Evolutionary conservation across 1,140 invertebrate genomes (phyloP), one percentile per base, ranked within the genome.

Genomic region (Leguminivora glycinivorella): DNA sequence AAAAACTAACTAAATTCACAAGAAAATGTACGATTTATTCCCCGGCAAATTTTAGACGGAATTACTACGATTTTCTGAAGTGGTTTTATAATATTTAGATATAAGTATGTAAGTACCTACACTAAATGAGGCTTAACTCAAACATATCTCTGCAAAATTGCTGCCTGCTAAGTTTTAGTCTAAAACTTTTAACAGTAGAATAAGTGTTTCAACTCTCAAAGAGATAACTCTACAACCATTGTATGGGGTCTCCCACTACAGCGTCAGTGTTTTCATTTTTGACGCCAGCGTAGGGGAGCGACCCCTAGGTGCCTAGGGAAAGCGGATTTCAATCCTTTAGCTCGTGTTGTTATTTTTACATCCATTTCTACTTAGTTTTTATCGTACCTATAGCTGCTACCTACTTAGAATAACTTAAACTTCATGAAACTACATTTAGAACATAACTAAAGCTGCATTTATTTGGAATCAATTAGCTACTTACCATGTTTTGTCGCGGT

Each of bases 301-400:
- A 63, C 25, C 58, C 58, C 58, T 63, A 63, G 58, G 58, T 63
- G 58, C 31, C 58, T 29, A 63, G 58, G 58, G 58, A 63, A 29
- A 63, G 25, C 58, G 26, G 58, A 63, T 63, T 63, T 63, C 58
- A 63, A 63, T 63, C 58, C 58, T 31, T 63, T 63, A 63, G 25
- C n/a, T 31, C 17, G 58, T 63, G 17, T 31, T 63, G 58, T 63
- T 34, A 63, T 63, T 63, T 63, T 31, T 63, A 63, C 58, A 63
- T 63, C 26, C 58, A 29, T 29, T 29, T n/a, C 14, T 63, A 63
- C 58, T 63, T 63, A 26, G 58, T 29, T 63, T 63, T 63, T 63
- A 34, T 63, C 26, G 58, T 29, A n/a, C n/a, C n/a, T n/a, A 14
- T 17, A 17, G 3, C 4, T 63, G 17, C 26, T 26, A 25, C 58